These are phyloP conservation scores for Oxyura jamaicensis DNA, from an alignment of 2,113 vertebrate species.

Conservation along the genomic window DNA sequence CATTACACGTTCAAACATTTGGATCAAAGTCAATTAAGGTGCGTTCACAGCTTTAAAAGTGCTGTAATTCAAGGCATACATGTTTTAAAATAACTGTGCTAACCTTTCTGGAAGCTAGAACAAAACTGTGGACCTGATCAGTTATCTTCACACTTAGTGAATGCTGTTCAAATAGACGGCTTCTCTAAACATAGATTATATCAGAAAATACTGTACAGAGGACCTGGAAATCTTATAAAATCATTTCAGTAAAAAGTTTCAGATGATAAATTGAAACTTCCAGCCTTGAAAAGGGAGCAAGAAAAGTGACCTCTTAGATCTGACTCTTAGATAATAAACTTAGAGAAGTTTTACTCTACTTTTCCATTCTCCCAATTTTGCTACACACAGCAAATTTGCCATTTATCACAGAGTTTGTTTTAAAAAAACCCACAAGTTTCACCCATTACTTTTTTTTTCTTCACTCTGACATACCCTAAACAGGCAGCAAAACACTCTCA, in stretches of 20 bases:
- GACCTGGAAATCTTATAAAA: not conserved
- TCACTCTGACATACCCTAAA: not conserved
- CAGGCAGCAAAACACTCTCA: not conserved
- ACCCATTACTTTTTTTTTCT: not conserved
- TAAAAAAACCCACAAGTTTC: not conserved
- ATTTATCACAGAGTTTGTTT: not conserved
- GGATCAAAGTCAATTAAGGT: slow-evolving; percentile 50
- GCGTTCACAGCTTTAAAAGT: slow-evolving; percentile 8
- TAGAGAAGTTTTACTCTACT: not conserved
- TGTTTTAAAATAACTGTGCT: slow-evolving; percentile 18
- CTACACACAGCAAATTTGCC: not conserved
- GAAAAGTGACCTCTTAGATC: not conserved
- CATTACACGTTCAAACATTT: slow-evolving; percentile 1
- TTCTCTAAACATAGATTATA: not conserved
- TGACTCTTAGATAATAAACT: not conserved
- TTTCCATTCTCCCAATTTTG: not conserved
- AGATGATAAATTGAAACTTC: not conserved
- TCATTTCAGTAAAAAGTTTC: not conserved
- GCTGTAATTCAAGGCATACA: not conserved
- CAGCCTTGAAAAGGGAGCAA: not conserved
- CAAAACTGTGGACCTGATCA: not conserved
- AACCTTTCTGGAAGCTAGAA: slow-evolving; percentile 15
- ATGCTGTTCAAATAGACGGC: not conserved
- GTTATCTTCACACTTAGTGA: not conserved
- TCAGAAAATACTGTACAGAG: not conserved